phyloP scores from a whole-genome alignment of 2,888 invertebrate genomes.

The Oscheius sp. region DNA sequence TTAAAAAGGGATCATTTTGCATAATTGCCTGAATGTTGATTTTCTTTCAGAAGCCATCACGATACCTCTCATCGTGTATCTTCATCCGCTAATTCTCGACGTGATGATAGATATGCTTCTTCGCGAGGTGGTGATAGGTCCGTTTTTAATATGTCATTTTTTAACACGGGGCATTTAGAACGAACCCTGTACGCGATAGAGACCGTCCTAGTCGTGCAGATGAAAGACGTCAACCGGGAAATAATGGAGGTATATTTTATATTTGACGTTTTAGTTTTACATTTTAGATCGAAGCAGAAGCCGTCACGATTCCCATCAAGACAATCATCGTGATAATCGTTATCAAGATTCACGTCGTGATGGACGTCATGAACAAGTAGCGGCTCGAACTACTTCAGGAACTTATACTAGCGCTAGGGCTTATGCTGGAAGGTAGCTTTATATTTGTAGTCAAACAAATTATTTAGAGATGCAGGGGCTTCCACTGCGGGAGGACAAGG shows the following conservation, averaged over 20 bases:
- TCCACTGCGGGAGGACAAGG: not conserved
- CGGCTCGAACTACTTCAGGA: not conserved
- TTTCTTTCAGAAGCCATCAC: constrained; percentile 2
- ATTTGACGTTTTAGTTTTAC: not conserved
- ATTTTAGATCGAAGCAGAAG: constrained; percentile 21
- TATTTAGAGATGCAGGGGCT: not conserved
- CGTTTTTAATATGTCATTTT: too few relatives aligned
- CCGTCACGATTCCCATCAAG: not conserved
- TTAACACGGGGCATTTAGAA: not conserved
- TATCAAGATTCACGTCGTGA: not conserved
- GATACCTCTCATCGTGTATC: not conserved
- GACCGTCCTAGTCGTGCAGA: constrained; percentile 15
- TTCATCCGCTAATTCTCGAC: not conserved
- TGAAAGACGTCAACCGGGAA: constrained; percentile 3
- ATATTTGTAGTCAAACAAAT: not conserved
- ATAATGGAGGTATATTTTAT: not conserved
- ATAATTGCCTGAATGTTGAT: not conserved
- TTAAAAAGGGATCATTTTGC: not conserved
- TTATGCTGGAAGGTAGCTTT: not conserved
- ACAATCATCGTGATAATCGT: constrained; percentile 4
- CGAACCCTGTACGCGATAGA: not conserved
- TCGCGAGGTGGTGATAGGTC: not conserved
- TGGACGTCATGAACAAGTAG: not conserved
- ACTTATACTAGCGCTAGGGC: not conserved
- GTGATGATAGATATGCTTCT: constrained; percentile 10